Evolutionary conservation across 1,140 invertebrate species (phyloP), one percentile per base, ranked within the genome.

Genomic region (Drosophila mojavensis): DNA sequence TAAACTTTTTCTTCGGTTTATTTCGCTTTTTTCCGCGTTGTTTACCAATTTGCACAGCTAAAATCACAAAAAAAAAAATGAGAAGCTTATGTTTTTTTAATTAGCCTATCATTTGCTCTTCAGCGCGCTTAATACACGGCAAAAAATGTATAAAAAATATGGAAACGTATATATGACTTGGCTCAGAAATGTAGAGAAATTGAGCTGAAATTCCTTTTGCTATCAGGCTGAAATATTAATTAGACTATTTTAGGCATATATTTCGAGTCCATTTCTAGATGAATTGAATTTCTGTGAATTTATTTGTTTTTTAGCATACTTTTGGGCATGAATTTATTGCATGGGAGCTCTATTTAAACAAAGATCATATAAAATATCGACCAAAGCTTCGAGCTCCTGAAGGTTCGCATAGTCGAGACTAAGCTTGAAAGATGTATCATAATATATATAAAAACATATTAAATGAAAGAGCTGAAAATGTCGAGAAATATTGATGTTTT

Each of bases 61-160:
- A 53, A 30, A 33, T 53, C 26, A 30, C 26, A 45, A 20, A 7
- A 74, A 63, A 63, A 51, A 24, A 51, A 17, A 55, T 55, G 53
- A 39, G 15, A 11, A 89, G 80, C 78, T 81, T 89, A 78, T 72
- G 45, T 50, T 55, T 68, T 71, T 89, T 89, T 89, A 89, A 89
- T 89, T 89, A 81, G 84, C 70, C 55, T 59, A 59, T 36, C 41
- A 69, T 70, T 65, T 67, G 53, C 79, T 73, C 50, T 58, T 47
- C 63, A 64, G 41, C 55, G 75, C 55, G 47, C 33, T 55, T 76
- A 75, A 67, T 62, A 20, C 17, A 20, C 11, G 13, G 17, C 26
- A 51, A 43, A 33, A 26, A 74, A 53, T n/a, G 51, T 26, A 51
- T 10, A 13, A 66, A 58, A 63, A 61, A 45, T 54, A n/a, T 13